These are phyloP conservation scores for Hipposideros larvatus DNA, from an alignment of 2,797 vertebrate genomes.

Conservation along the genomic window DNA sequence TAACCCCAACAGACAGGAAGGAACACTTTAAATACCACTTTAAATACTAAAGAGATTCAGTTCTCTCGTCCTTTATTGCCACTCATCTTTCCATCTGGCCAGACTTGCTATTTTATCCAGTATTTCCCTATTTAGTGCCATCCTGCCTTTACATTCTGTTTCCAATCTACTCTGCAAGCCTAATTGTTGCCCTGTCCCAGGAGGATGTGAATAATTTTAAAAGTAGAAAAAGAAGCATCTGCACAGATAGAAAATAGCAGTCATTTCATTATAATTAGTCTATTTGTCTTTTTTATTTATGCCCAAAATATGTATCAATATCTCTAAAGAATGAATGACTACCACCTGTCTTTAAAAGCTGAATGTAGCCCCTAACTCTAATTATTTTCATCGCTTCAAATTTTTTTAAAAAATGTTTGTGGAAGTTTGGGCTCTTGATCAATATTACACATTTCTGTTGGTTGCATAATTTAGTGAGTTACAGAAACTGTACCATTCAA, in stretches of 20 bases:
- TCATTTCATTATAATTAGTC: constrained; percentile 73
- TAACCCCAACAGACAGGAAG: constrained; percentile 9
- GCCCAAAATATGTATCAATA: constrained; percentile 67
- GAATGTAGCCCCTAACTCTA: background rate
- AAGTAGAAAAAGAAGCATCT: constrained; percentile 78
- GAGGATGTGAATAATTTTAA: constrained; percentile 74
- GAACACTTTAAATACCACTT: constrained; percentile 27
- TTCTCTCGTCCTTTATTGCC: background rate
- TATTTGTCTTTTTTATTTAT: constrained; percentile 80
- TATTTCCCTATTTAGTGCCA: constrained; percentile 18
- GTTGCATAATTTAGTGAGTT: constrained; percentile 48
- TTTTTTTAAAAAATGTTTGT: background rate
- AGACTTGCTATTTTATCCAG: constrained; percentile 51
- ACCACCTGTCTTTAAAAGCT: constrained; percentile 73
- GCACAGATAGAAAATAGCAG: constrained; percentile 77
- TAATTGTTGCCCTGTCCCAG: constrained; percentile 81
- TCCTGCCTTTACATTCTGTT: constrained; percentile 72
- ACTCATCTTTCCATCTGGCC: constrained; percentile 64
- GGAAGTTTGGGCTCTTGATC: constrained; percentile 44
- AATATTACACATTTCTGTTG: background rate
- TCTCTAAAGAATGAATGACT: constrained; percentile 62
- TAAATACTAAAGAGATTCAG: constrained; percentile 40
- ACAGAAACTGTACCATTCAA: constrained; percentile 51
- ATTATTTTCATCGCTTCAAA: constrained; percentile 58
- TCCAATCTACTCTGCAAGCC: constrained; percentile 63